Evolutionary conservation across 2,113 vertebrate species (phyloP).

Genomic region (Stegastes partitus): DNA sequence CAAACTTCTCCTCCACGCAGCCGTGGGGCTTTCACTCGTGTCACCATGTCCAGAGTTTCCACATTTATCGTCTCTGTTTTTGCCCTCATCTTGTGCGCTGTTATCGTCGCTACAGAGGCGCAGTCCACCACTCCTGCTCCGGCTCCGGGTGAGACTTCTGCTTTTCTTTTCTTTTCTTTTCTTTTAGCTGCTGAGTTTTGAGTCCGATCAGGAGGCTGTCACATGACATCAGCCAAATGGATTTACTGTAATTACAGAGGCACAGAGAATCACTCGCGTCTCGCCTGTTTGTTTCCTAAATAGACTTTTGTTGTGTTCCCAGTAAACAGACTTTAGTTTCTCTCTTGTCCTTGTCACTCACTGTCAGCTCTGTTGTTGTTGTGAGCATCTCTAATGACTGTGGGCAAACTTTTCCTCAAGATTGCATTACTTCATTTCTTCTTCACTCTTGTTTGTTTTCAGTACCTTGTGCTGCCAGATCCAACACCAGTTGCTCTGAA

Average conservation of each 20-base stretch:
- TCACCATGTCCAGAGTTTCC: slow-evolving; percentile 57
- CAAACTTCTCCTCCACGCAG: neutral
- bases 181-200: slow-evolving; percentile 27
- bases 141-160: slow-evolving; percentile 62
- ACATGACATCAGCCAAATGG: slow-evolving; percentile 56
- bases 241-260: slow-evolving; percentile 6
- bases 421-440: neutral
- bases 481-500: slow-evolving; percentile 89
- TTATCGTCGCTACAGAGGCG: slow-evolving; percentile 1
- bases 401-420: neutral
- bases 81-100: neutral
- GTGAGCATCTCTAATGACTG: neutral
- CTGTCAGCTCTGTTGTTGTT: neutral
- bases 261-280: neutral
- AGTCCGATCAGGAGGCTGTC: slow-evolving; percentile 65
- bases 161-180: neutral
- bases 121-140: slow-evolving; percentile 63
- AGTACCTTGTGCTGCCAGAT: slow-evolving; percentile 83
- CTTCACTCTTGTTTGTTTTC: slow-evolving; percentile 16
- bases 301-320: neutral
- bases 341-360: neutral
- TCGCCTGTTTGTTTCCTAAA: neutral
- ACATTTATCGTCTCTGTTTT: neutral
- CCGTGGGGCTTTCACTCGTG: neutral
- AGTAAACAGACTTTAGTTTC: neutral